These are phyloP conservation scores for Drosophila malerkotliana DNA, from an alignment of 1,140 invertebrate species.

Conservation along the genomic window DNA sequence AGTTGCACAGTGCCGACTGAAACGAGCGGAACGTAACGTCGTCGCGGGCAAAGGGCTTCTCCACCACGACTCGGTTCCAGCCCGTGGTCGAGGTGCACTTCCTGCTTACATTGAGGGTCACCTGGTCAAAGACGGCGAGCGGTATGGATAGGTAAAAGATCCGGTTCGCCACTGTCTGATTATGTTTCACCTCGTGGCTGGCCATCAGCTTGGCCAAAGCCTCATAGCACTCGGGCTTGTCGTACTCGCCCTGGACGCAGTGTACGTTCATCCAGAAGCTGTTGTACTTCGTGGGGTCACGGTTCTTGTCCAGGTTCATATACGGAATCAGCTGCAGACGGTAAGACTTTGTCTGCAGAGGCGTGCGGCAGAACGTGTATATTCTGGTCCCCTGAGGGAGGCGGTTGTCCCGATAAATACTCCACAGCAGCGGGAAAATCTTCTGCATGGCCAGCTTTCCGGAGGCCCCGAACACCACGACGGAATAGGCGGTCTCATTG, in stretches of 20 bases:
- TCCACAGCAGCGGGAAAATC: constrained; percentile 61
- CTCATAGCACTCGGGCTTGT: constrained; percentile 38
- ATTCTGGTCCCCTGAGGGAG: constrained; percentile 56
- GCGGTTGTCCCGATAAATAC: constrained; percentile 55
- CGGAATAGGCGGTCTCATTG: constrained; percentile 50
- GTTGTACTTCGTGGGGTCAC: constrained; percentile 61
- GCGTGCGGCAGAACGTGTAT: constrained; percentile 46
- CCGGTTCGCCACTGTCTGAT: constrained; percentile 44
- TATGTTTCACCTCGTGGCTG: constrained; percentile 41
- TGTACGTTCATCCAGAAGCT: constrained; percentile 61
- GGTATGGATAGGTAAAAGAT: constrained; percentile 65
- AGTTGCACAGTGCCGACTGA: constrained; percentile 53
- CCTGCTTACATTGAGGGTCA: constrained; percentile 43
- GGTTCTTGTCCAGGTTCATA: constrained; percentile 43
- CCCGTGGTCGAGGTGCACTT: constrained; percentile 53
- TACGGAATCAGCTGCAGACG: constrained; percentile 51
- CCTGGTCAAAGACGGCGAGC: constrained; percentile 44
- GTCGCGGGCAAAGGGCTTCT: constrained; percentile 63
- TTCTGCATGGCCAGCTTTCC: constrained; percentile 37
- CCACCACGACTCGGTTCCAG: constrained; percentile 52
- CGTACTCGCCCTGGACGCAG: constrained; percentile 49
- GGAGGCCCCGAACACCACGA: constrained; percentile 66
- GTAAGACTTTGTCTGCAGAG: constrained; percentile 28
- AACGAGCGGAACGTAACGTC: constrained; percentile 45
- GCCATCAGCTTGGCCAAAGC: constrained; percentile 21